Evolutionary conservation across 2,888 invertebrate genomes (phyloP), one percentile per base, ranked within the genome.

Genomic region (Drosophila tanythrix): DNA sequence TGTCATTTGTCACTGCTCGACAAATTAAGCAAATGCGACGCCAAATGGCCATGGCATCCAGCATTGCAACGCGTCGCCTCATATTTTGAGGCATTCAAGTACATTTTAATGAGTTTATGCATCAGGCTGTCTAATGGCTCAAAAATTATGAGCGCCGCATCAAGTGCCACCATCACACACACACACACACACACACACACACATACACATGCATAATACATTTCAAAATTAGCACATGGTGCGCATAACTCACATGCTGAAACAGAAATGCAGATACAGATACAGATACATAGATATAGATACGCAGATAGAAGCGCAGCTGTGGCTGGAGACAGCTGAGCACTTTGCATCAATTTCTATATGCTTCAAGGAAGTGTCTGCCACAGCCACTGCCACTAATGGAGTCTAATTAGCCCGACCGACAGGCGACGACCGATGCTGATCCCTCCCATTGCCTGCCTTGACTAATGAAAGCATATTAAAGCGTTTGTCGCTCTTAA

Each of bases 91-190:
- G 56, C 71, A 74, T 85, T 85, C 88, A 89, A 89, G 87, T 87
- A 87, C 78, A 87, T 88, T 89, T 88, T 85, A 85, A 88, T 87
- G 87, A 89, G 89, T 88, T 85, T 83, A 60, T 88, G 67, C 76
- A 85, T 70, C 79, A 88, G 74, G 78, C 83, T 83, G 88, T 85
- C 89, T 89, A 87, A 89, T 87, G 89, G 83, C 86, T 81, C 79
- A 89, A 79, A 89, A 87, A 89, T 88, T 88, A 89, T 87, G 87
- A 88, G 88, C 83, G 81, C 70, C 71, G 60, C 71, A 76, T 68
- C 70, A 65, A 79, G 74, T 67, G 75, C 57, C 75, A 70, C 65
- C 46, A 46, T 25, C 15, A 25, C 21, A 21, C 43, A 46, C 43
- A 43, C 40, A 43, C 18, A 2, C 43, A 43, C 40, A 43, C 18